Evolutionary conservation across 2,113 vertebrate species (phyloP), one percentile per base, ranked within the genome.

Genomic region (Octodon degus): DNA sequence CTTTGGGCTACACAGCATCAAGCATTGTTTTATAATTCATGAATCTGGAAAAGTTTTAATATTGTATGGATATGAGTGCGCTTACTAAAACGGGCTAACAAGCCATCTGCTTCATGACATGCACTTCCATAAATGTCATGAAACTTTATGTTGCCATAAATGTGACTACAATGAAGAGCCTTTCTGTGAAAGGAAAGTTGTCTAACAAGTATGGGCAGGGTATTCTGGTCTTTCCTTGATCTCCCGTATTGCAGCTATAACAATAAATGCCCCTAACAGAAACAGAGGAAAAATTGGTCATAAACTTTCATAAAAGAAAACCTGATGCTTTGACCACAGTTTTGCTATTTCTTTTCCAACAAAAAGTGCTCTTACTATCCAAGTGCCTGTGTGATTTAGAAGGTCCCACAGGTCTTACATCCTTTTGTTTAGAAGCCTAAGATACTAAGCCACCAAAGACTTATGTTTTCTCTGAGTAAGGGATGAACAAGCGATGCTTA

Each of bases 31-130:
- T 92, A 97, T 97, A 97, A 98, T 97, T 98, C 97, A 98, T 97
- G 93, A 96, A 95, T 68, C 93, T 97, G 70, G 95, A 93, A 95
- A 97, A 97, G 90, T 97, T 97, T 97, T 97, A 98, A 97, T 93
- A 97, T 88, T 97, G 89, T 86, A 93, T 60, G 74, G 53, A 58
- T 97, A 97, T 96, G 97, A 98, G 98, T 81, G 96, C 92, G 97
- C 70, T 97, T 91, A 95, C 96, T 97, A 97, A 97, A 96, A 96
- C 94, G 97, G 95, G 95, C 97, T 98, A 98, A 98, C 97, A 97
- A 98, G 98, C 98, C 98, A 98, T 98, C 98, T 98, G 98, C 97
- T 98, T 97, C 62, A 12, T 80, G 97, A 96, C 97, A 98, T 34
- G 88, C 65, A 79, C 84, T 97, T 97, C 91, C 91, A 90, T 97